Percentiles rank a stretch among this genome's conserved stretches.
phyloP scores from a whole-genome alignment of 2,113 vertebrate genomes.

The Oreochromis aureus region DNA sequence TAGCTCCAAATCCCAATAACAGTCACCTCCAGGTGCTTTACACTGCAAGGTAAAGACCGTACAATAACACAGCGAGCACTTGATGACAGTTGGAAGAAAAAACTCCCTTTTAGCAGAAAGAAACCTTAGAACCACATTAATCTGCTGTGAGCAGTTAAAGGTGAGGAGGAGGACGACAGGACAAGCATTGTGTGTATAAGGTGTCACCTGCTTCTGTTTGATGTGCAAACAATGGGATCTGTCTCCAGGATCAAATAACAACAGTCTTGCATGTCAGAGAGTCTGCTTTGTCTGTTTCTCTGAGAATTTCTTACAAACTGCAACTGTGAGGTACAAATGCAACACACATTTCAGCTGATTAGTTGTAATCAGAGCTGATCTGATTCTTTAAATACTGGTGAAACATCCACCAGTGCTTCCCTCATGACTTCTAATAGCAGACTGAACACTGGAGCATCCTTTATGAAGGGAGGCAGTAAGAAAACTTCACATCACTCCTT shows the following conservation, averaged over 20 bases:
- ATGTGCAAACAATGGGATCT: not conserved
- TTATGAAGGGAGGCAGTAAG: not conserved
- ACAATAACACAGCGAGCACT: not conserved
- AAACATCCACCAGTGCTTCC: accelerated
- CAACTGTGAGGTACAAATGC: not conserved
- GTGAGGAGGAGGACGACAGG: accelerated
- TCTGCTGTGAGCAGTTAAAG: accelerated
- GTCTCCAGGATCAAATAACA: accelerated
- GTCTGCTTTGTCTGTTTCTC: accelerated
- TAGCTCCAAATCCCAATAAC: accelerated
- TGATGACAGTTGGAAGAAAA: accelerated
- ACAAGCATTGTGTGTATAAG: not conserved
- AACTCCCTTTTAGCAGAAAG: accelerated
- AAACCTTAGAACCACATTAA: not conserved
- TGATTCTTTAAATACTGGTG: accelerated
- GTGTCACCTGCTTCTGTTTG: not conserved
- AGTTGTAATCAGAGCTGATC: accelerated
- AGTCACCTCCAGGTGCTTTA: not conserved
- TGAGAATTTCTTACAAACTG: not conserved
- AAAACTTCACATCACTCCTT: accelerated
- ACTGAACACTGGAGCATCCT: not conserved
- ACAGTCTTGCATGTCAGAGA: accelerated
- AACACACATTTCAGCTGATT: not conserved
- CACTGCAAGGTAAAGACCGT: accelerated
- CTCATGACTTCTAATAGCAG: accelerated